A percentile compares a stretch with the other conserved stretches of the same genome.
phyloP scores from a whole-genome alignment of 2,888 invertebrate species.

The Sialis lutaria region DNA sequence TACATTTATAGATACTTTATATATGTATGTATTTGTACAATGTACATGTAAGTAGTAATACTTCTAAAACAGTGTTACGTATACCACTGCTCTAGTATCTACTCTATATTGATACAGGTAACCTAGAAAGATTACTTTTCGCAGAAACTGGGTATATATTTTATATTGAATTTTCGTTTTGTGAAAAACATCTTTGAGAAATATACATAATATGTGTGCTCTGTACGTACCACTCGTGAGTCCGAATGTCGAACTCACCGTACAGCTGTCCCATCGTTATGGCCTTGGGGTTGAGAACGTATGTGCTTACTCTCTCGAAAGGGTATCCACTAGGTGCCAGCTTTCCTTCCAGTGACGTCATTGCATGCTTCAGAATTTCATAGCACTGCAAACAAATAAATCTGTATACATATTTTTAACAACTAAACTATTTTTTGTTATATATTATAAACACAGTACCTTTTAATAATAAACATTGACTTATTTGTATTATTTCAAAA shows the following conservation, averaged over 20 bases:
- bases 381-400: constrained; percentile 34
- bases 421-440: too few relatives aligned
- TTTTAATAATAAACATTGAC: background rate
- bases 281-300: constrained; percentile 62
- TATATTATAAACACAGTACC: too few relatives aligned
- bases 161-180: too few relatives aligned
- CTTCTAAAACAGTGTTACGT: too few relatives aligned
- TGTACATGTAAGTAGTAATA: too few relatives aligned
- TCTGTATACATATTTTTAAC: background rate
- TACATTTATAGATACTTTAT: too few relatives aligned
- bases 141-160: too few relatives aligned
- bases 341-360: constrained; percentile 46
- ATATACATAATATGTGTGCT: background rate
- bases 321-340: constrained; percentile 50
- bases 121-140: too few relatives aligned
- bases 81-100: too few relatives aligned
- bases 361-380: constrained; percentile 42
- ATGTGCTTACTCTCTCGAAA: constrained; percentile 43
- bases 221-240: constrained; percentile 52
- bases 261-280: constrained; percentile 76
- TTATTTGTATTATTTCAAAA: background rate
- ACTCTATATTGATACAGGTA: too few relatives aligned
- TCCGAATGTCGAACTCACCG: constrained; percentile 62
- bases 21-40: too few relatives aligned
- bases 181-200: too few relatives aligned